phyloP scores from a whole-genome alignment of 2,797 vertebrate genomes.

The Phoebastria nigripes region DNA sequence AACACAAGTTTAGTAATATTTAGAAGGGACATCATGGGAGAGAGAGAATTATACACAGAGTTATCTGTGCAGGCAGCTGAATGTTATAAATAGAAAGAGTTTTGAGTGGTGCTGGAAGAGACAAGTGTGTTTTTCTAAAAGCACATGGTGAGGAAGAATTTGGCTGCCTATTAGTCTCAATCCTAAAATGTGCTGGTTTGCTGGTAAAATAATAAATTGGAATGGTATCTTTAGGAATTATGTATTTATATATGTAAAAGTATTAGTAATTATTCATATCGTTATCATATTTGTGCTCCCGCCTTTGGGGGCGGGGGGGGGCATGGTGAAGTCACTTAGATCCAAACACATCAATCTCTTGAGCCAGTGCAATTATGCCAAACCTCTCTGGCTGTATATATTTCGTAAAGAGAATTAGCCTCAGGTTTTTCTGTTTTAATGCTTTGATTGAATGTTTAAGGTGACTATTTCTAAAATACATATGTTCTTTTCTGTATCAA shows the following conservation, averaged over 20 bases:
- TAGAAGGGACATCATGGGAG: neutral
- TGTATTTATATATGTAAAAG: neutral
- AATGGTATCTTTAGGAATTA: neutral
- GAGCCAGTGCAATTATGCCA: neutral
- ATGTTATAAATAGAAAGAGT: slow-evolving; percentile 13
- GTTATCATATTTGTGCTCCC: neutral
- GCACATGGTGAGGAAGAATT: neutral
- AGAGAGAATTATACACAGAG: neutral
- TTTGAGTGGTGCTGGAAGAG: slow-evolving; percentile 5
- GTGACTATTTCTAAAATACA: neutral
- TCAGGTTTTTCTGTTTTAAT: neutral
- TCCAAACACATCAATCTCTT: neutral
- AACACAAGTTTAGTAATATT: neutral
- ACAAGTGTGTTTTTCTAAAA: neutral
- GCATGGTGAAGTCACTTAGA: neutral
- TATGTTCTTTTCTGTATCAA: neutral
- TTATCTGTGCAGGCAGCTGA: neutral
- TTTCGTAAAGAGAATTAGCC: neutral
- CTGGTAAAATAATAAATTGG: neutral
- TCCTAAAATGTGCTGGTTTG: neutral
- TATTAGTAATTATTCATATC: neutral
- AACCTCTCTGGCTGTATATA: neutral
- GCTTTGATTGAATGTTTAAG: neutral
- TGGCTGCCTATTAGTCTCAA: neutral
- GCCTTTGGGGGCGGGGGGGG: neutral